These are phyloP conservation scores for Polyommatus icarus DNA, from an alignment of 2,888 invertebrate genomes.

Conservation along the genomic window DNA sequence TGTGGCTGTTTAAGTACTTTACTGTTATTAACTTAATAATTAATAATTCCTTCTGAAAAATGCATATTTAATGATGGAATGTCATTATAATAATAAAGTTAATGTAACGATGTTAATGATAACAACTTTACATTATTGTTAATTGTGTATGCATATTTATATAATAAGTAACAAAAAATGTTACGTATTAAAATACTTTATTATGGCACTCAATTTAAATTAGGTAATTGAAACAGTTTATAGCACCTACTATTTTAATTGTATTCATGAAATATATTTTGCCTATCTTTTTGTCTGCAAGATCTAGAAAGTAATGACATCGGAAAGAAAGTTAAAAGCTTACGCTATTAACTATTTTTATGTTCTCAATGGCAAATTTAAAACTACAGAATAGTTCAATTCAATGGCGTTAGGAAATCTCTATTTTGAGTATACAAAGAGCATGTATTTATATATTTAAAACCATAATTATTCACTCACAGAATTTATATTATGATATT, in stretches of 20 bases:
- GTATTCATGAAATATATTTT: background rate
- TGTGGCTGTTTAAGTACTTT: too few species aligned
- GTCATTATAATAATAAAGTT: slow-evolving; percentile 25
- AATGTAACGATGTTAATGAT: background rate
- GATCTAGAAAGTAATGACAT: background rate
- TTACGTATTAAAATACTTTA: background rate
- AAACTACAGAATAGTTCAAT: background rate
- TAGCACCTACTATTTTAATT: background rate
- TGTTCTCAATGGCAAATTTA: background rate
- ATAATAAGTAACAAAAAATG: background rate
- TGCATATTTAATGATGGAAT: background rate
- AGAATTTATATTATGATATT: too few species aligned
- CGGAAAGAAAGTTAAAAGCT: background rate
- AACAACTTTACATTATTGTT: background rate
- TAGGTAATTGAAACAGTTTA: background rate
- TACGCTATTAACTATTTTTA: background rate
- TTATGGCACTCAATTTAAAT: background rate
- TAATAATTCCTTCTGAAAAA: background rate
- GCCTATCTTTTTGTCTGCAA: background rate
- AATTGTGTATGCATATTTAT: background rate
- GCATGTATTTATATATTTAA: too few species aligned
- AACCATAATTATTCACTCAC: too few species aligned
- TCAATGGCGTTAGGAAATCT: too few species aligned
- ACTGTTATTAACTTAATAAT: background rate
- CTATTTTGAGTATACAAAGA: too few species aligned